Percentiles rank a stretch among this genome's conserved stretches.
These are phyloP conservation scores for Protonemura montana DNA, from an alignment of 2,888 invertebrate species.

Conservation along the genomic window DNA sequence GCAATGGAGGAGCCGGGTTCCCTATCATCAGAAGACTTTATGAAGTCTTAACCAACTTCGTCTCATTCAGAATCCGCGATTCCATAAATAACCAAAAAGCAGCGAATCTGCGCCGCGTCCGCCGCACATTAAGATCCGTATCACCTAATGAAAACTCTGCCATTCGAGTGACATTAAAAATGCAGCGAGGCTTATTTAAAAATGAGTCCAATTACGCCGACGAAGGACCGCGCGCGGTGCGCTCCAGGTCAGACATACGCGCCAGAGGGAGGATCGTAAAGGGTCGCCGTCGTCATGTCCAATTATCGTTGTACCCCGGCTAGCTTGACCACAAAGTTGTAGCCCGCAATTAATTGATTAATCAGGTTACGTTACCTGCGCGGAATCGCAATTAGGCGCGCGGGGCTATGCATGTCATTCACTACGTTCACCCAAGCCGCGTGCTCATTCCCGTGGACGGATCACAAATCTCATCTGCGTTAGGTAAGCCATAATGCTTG, in stretches of 20 bases:
- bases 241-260: neutral
- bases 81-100: neutral
- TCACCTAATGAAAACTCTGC: neutral
- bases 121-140: neutral
- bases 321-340: slow-evolving; percentile 13
- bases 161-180: neutral
- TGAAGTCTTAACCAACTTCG: no score
- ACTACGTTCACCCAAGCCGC: no score
- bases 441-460: neutral
- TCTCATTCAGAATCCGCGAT: neutral
- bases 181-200: neutral
- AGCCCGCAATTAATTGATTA: slow-evolving; percentile 34
- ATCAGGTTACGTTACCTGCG: slow-evolving; percentile 35
- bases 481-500: neutral
- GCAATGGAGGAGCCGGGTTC: neutral
- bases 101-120: neutral
- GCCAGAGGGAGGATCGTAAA: neutral
- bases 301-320: neutral
- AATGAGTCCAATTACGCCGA: neutral
- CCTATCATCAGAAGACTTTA: neutral
- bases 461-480: neutral
- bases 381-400: slow-evolving; percentile 27
- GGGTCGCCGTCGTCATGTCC: slow-evolving; percentile 7
- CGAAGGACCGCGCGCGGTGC: neutral
- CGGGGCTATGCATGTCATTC: neutral